phyloP scores from a whole-genome alignment of 2,797 vertebrate species.

The Oophaga sylvatica region DNA sequence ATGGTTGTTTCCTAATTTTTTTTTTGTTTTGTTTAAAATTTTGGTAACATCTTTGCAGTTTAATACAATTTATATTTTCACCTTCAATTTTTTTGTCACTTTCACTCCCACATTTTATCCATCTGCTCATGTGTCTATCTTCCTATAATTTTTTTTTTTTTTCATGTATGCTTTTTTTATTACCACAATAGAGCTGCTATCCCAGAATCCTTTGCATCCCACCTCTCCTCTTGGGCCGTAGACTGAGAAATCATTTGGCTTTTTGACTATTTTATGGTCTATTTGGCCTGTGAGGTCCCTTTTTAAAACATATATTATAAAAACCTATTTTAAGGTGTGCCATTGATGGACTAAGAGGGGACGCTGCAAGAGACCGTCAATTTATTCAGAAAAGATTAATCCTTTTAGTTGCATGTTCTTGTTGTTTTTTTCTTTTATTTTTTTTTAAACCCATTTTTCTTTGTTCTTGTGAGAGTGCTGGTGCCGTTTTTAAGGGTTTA shows the following conservation, averaged over 20 bases:
- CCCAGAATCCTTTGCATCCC: conserved; percentile 65
- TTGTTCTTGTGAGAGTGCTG: conserved; percentile 28
- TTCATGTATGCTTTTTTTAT: not conserved
- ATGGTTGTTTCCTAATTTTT: not conserved
- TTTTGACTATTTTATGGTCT: not conserved
- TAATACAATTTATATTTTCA: not conserved
- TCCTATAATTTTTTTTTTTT: not conserved
- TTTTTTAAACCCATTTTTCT: not conserved
- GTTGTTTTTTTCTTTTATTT: not conserved
- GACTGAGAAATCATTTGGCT: not conserved
- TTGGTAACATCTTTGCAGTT: not conserved
- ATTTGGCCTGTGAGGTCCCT: not conserved
- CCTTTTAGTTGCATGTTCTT: conserved; percentile 37
- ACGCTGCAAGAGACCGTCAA: not conserved
- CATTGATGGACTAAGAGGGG: conserved; percentile 32
- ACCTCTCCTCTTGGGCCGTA: conserved; percentile 28
- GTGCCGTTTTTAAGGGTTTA: conserved; percentile 40
- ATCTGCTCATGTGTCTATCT: not conserved
- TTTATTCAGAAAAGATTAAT: not conserved
- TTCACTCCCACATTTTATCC: not conserved
- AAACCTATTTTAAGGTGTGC: not conserved
- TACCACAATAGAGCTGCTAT: conserved; percentile 16
- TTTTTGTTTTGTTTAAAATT: not conserved
- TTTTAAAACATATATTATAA: conserved; percentile 6
- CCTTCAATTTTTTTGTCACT: not conserved